Base-by-base conservation (phyloP, 2,797 vertebrate species). In the Trachurus trachurus region DNA sequence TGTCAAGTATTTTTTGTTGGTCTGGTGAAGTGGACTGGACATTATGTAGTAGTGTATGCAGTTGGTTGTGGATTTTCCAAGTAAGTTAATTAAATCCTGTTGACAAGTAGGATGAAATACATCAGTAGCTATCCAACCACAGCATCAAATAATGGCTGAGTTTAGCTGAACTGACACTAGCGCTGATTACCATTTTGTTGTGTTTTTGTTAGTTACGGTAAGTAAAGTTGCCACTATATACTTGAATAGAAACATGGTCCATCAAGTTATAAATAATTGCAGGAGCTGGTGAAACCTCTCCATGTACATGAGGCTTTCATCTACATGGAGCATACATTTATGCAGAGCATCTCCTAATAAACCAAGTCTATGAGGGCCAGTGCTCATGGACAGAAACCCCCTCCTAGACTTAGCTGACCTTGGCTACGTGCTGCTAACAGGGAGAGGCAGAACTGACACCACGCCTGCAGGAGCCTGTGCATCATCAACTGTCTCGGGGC, bases 401-500 rank as follows among this genome's bases (percentile, higher is more conserved):
- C 0, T 19, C 40, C 11, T 4, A 62, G 12, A 76, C 63, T 58
- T 59, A 59, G 74, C 66, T 86, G 80, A 78, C 78, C 76, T 86
- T 86, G 69, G 78, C 40, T 57, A 17, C 60, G 66, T 49, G 47
- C 54, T 22, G 67, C 76, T 59, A 40, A 67, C 71, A 75, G 53
- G 45, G 44, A 70, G 68, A 71, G 73, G 37, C 71, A 59, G 1
- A 47, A n/a, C 53, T 45, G 52, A 6, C 31, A 64, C 22, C 17
- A 29, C 17, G 74, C 50, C 78, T 66, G 3, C 59, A 76, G 44
- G 15, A 78, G 44, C 37, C 16, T 31, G 57, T 82, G 76, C 73
- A 76, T 74, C 81, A 84, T 78, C 66, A 57, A 29, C 71, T 63
- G 58, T 76, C 81, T 63, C 6, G 2, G 44, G 69, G 60, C 56